Conservation (phyloP, 2,113 vertebrate genomes). For the Toxotes chatareus region DNA sequence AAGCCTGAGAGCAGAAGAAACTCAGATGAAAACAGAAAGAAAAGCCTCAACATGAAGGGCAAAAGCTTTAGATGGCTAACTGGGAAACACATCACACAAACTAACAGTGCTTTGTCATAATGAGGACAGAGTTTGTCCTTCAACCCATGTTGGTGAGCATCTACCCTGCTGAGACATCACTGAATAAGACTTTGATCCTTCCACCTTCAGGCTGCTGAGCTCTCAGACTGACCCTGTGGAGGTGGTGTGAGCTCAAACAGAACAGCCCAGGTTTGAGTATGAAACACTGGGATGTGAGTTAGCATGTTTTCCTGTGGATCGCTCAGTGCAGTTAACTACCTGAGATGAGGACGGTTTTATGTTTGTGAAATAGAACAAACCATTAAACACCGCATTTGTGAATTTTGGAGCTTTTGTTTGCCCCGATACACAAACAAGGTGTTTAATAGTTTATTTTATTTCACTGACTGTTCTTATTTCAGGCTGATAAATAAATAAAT, state of each 20-base stretch:
- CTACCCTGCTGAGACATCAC: neutral
- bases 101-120: neutral
- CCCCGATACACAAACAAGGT: neutral
- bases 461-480: neutral
- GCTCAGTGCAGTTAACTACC: neutral
- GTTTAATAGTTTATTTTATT: neutral
- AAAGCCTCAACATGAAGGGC: neutral
- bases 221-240: constrained; percentile 33
- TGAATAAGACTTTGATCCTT: constrained; percentile 10
- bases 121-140: constrained; percentile 29
- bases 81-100: constrained; percentile 13
- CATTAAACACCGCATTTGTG: neutral
- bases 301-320: neutral
- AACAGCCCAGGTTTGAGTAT: neutral
- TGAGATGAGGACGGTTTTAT: neutral
- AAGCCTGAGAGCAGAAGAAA: constrained; percentile 13
- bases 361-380: neutral
- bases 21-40: constrained; percentile 4
- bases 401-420: too few species aligned
- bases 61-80: neutral
- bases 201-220: constrained; percentile 23
- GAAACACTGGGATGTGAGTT: neutral
- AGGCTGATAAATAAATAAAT: neutral
- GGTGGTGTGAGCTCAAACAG: neutral
- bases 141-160: neutral